A percentile compares a stretch with the other conserved stretches of the same genome.
Evolutionary conservation across 2,113 vertebrate genomes (phyloP).

Genomic region (Thalassoma bifasciatum): DNA sequence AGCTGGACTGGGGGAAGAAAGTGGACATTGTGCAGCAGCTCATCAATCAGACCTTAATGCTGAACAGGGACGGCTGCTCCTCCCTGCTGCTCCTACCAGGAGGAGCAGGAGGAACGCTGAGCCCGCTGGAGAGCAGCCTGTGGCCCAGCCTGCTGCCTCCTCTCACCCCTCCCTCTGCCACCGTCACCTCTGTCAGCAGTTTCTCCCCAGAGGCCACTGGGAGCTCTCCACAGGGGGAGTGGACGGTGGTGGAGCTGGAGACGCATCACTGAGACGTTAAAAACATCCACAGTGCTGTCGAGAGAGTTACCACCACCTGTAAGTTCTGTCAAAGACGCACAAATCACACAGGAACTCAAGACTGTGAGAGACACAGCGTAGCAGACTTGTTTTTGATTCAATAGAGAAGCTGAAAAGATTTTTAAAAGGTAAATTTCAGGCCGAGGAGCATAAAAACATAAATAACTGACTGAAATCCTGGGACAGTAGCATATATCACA

Average conservation of each 20-base stretch:
- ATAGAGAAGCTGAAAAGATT: not conserved
- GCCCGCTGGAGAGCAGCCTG: constrained; percentile 88
- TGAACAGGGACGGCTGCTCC: constrained; percentile 81
- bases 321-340: constrained; percentile 2
- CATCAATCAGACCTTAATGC: constrained; percentile 88
- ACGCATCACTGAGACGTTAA: constrained; percentile 86
- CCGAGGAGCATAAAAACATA: not conserved
- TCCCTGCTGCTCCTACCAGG: constrained; percentile 74
- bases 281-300: not conserved
- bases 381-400: not conserved
- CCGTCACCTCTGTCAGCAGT: constrained; percentile 91
- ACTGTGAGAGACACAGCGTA: not conserved
- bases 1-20: constrained; percentile 83
- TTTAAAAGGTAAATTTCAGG: not conserved
- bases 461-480: not conserved
- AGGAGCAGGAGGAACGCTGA: constrained; percentile 82
- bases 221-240: constrained; percentile 89
- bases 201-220: constrained; percentile 90
- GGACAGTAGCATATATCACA: not conserved
- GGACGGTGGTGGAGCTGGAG: constrained; percentile 94
- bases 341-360: not conserved
- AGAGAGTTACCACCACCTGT: not conserved
- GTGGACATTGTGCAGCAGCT: constrained; percentile 90
- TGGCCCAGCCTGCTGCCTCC: constrained; percentile 90
- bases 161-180: constrained; percentile 89